phyloP scores from a whole-genome alignment of 2,113 vertebrate genomes.

The Orthonyx spaldingii region DNA sequence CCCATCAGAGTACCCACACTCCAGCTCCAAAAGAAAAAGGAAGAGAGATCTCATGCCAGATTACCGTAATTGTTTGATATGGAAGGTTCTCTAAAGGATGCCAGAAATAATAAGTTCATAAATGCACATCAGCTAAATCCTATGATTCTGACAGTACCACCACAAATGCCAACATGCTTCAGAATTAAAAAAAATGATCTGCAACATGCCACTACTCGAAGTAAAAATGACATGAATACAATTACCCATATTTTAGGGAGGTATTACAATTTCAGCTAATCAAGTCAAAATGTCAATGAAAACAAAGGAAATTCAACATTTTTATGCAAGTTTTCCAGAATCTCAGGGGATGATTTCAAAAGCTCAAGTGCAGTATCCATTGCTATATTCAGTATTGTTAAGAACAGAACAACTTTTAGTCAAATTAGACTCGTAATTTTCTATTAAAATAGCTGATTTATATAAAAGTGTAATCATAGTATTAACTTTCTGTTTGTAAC shows the following conservation, averaged over 20 bases:
- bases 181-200: neutral
- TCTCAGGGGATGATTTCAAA: slow-evolving; percentile 2
- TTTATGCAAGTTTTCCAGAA: slow-evolving; percentile 1
- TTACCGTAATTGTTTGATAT: neutral
- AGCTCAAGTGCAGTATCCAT: neutral
- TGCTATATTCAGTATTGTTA: neutral
- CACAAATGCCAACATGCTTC: neutral
- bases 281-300: slow-evolving; percentile 61
- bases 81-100: neutral
- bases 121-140: neutral
- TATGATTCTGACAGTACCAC: neutral
- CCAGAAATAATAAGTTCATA: neutral
- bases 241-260: slow-evolving; percentile 24
- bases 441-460: neutral
- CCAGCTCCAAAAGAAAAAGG: neutral
- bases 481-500: neutral
- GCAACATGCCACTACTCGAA: neutral
- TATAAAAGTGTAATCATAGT: slow-evolving; percentile 6
- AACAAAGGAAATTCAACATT: slow-evolving; percentile 42
- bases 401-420: neutral
- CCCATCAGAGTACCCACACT: neutral
- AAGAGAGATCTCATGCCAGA: neutral
- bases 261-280: slow-evolving; percentile 56
- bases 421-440: neutral
- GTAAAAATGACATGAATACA: neutral